Percentiles rank a stretch among this genome's conserved stretches.
Evolutionary conservation across 2,888 invertebrate species (phyloP).

Genomic region (Dasypogon diadema): DNA sequence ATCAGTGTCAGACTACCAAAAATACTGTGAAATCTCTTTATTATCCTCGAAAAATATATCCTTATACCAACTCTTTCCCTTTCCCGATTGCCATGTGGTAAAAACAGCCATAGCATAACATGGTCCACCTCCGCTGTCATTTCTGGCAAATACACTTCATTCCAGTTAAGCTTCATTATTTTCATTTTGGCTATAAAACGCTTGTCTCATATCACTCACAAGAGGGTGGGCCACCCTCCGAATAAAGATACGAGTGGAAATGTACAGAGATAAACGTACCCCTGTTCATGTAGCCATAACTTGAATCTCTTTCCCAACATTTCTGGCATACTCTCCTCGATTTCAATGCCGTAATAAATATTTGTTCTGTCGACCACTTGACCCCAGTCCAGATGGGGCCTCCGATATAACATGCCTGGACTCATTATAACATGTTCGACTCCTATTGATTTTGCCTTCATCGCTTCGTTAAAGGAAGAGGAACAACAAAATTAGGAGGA

Average conservation of each 20-base stretch:
- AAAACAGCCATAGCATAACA: neutral
- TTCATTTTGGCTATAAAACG: conserved; percentile 40
- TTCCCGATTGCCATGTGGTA: conserved; percentile 7
- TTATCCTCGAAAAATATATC: conserved; percentile 44
- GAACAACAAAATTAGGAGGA: conserved; percentile 42
- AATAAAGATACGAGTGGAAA: conserved; percentile 16
- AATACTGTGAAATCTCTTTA: conserved; percentile 46
- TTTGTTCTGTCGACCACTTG: conserved; percentile 38
- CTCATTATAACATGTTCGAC: conserved; percentile 43
- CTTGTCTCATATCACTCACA: conserved; percentile 39
- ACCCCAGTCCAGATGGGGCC: conserved; percentile 24
- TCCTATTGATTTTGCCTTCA: conserved; percentile 42
- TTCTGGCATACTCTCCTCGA: neutral
- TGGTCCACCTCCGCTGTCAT: neutral
- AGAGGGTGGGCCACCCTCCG: neutral
- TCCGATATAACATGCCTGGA: conserved; percentile 13
- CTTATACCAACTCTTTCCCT: neutral
- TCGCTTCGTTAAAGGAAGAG: neutral
- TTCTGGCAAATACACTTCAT: conserved; percentile 10
- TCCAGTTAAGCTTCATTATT: conserved; percentile 43
- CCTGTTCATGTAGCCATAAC: neutral
- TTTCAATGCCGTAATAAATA: conserved; percentile 33
- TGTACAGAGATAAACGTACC: conserved; percentile 1
- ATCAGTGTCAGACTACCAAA: conserved; percentile 48
- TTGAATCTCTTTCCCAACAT: neutral